Conservation (phyloP, 2,797 vertebrate species). For the Dipus sagitta region DNA sequence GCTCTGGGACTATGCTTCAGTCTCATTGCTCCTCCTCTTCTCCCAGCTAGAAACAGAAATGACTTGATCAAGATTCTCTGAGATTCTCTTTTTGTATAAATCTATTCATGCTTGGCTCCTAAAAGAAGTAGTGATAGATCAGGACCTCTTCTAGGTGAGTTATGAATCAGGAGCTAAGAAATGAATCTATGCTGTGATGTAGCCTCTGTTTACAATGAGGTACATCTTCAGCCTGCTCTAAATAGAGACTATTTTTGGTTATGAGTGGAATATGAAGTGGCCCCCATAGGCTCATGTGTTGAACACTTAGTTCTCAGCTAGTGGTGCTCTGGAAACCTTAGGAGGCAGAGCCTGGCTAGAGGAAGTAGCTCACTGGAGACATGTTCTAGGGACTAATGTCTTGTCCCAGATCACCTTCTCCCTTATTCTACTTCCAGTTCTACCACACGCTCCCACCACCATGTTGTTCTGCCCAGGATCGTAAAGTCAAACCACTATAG, state of each 20-base stretch:
- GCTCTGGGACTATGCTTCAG: neutral
- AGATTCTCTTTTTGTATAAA: slow-evolving; percentile 28
- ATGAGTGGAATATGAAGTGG: neutral
- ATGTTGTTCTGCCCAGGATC: too few species aligned
- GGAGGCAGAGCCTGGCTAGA: neutral
- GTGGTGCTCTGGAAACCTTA: neutral
- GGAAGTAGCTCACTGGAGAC: neutral
- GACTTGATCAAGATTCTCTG: slow-evolving; percentile 16
- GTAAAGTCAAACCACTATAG: neutral
- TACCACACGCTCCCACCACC: neutral
- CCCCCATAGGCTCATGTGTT: neutral
- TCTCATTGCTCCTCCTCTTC: slow-evolving; percentile 10
- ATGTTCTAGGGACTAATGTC: neutral
- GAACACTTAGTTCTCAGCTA: neutral
- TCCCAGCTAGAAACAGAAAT: slow-evolving; percentile 1
- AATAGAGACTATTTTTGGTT: slow-evolving; percentile 80
- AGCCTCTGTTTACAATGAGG: slow-evolving; percentile 82
- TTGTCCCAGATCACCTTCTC: neutral
- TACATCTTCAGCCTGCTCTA: slow-evolving; percentile 81
- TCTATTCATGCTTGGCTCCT: neutral
- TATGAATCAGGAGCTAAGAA: slow-evolving; percentile 81
- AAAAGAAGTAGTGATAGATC: neutral
- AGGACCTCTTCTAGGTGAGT: slow-evolving; percentile 81
- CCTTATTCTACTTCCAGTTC: neutral
- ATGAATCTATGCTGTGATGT: slow-evolving; percentile 80